Percentiles rank a stretch among this genome's conserved stretches.
phyloP scores from a whole-genome alignment of 2,113 vertebrate species.

The Solea solea region DNA sequence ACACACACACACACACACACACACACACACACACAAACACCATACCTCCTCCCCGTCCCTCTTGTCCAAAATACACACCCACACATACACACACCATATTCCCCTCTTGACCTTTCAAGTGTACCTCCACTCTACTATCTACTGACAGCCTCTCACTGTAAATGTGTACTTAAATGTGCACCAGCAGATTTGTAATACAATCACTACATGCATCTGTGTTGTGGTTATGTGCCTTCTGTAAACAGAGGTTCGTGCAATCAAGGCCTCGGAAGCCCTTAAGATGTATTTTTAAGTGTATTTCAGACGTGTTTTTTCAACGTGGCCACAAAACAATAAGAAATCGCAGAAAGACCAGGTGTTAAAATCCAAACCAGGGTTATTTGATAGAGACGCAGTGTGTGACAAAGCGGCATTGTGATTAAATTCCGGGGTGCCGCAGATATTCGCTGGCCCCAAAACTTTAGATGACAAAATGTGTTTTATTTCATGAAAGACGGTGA shows the following conservation, averaged over 20 bases:
- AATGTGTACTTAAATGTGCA: slow-evolving; percentile 36
- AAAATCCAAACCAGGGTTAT: no score
- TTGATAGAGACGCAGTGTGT: no score
- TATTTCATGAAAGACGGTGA: no score
- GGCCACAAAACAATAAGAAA: no score
- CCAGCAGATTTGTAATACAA: slow-evolving; percentile 33
- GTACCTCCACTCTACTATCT: slow-evolving; percentile 38
- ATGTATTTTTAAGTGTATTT: slow-evolving; percentile 24
- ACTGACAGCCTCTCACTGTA: slow-evolving; percentile 35
- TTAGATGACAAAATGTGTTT: no score
- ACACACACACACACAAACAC: slow-evolving; percentile 12
- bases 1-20: slow-evolving; percentile 4
- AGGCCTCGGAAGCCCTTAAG: slow-evolving; percentile 14
- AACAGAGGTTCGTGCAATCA: slow-evolving; percentile 15
- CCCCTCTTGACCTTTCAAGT: slow-evolving; percentile 61
- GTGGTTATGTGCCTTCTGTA: slow-evolving; percentile 5
- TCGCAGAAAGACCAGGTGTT: no score
- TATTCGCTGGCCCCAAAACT: no score
- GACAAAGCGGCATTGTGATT: no score
- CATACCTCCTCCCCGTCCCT: slow-evolving; percentile 23
- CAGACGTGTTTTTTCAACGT: neutral
- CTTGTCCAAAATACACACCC: slow-evolving; percentile 17
- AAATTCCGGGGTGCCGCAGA: no score
- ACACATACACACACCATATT: slow-evolving; percentile 25
- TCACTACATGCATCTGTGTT: slow-evolving; percentile 23